Evolutionary conservation across 1,140 invertebrate species (phyloP).

Genomic region (Magallana gigas): DNA sequence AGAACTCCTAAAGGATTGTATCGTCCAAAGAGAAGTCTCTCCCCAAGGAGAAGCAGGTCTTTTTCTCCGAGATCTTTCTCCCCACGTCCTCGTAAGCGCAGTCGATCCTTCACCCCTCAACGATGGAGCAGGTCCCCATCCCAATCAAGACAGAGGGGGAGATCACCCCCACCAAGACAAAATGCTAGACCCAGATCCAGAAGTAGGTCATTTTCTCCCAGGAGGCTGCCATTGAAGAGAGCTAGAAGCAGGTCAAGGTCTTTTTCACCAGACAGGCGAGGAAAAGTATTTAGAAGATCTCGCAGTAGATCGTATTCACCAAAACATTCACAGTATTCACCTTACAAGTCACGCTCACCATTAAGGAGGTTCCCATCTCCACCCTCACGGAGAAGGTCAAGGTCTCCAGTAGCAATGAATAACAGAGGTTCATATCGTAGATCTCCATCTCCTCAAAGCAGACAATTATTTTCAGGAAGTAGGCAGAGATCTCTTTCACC

Average conservation of each 20-base stretch:
- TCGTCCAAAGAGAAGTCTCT: background rate
- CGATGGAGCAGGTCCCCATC: constrained; percentile 34
- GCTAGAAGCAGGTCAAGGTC: constrained; percentile 45
- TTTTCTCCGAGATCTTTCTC: constrained; percentile 13
- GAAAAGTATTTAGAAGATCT: constrained; percentile 1
- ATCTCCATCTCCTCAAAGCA: constrained; percentile 15
- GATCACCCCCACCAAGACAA: background rate
- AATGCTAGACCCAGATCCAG: constrained; percentile 30
- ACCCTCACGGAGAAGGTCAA: background rate
- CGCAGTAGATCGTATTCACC: constrained; percentile 44
- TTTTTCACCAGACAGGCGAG: constrained; percentile 41
- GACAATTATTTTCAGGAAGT: constrained; percentile 12
- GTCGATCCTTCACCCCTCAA: background rate
- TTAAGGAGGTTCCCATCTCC: constrained; percentile 36
- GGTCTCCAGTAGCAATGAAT: background rate
- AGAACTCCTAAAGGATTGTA: background rate
- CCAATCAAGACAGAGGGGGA: background rate
- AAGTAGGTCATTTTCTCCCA: constrained; percentile 43
- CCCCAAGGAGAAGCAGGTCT: constrained; percentile 31
- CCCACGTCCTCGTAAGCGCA: background rate
- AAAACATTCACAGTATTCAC: background rate
- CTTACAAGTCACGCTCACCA: constrained; percentile 8
- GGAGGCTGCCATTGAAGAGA: constrained; percentile 1
- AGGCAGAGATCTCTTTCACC: constrained; percentile 1
- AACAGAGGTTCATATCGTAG: background rate